phyloP scores from a whole-genome alignment of 1,140 invertebrate species.

The Brachionus rotundiformis region DNA sequence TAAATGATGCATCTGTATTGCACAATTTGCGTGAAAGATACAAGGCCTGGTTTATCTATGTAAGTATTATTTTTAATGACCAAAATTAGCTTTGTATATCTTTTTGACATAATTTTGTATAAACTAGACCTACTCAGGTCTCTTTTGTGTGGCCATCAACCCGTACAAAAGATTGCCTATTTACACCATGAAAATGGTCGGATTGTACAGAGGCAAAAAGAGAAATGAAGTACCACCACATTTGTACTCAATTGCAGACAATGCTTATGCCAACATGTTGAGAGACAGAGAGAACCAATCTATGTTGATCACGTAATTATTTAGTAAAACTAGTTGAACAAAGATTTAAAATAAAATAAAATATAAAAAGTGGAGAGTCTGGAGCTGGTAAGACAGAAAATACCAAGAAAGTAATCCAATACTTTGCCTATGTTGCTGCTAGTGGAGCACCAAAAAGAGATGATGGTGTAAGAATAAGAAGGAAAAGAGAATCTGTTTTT shows the following conservation, averaged over 20 bases:
- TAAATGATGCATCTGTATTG: conserved; percentile 98
- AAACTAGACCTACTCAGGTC: conserved; percentile 94
- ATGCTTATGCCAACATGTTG: conserved; percentile 99
- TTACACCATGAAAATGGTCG: conserved; percentile 91
- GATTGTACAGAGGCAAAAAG: conserved; percentile 96
- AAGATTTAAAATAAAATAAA: too few species aligned
- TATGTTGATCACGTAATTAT: conserved; percentile 68
- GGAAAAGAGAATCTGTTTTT: too few species aligned
- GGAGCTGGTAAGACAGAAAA: conserved; percentile 72
- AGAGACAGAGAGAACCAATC: conserved; percentile 57
- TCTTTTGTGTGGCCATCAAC: conserved; percentile 99
- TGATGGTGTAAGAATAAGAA: conserved; percentile 52
- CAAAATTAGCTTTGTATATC: too few species aligned
- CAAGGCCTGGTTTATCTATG: conserved; percentile 95
- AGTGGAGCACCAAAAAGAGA: conserved; percentile 14
- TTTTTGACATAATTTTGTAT: background rate
- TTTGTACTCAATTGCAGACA: conserved; percentile 99
- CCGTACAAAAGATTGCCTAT: conserved; percentile 99
- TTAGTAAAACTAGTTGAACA: background rate
- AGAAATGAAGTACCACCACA: conserved; percentile 99
- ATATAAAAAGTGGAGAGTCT: conserved; percentile 66
- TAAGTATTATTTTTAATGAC: conserved; percentile 68
- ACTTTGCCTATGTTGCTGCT: conserved; percentile 69
- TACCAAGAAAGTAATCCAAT: conserved; percentile 72
- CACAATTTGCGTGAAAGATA: conserved; percentile 98